Percentiles rank a stretch among this genome's conserved stretches.
These are phyloP conservation scores for Pheosia gnoma DNA, from an alignment of 2,888 invertebrate species.

Conservation along the genomic window DNA sequence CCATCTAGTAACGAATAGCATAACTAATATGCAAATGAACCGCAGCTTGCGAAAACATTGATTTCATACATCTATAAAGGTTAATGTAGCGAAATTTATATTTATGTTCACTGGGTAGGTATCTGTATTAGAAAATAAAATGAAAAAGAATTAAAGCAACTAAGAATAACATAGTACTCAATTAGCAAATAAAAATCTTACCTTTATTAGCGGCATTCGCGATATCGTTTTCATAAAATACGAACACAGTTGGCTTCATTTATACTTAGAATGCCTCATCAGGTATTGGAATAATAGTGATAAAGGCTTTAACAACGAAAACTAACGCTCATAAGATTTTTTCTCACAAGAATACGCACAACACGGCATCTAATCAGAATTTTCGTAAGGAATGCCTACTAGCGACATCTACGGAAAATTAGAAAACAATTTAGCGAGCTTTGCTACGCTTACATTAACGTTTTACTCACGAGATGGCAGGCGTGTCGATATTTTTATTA, in stretches of 20 bases:
- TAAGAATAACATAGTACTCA: not conserved
- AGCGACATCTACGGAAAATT: constrained; percentile 36
- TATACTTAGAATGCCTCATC: constrained; percentile 10
- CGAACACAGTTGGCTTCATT: constrained; percentile 9
- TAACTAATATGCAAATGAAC: constrained; percentile 25
- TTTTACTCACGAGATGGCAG: constrained; percentile 28
- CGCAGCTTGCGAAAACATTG: constrained; percentile 6
- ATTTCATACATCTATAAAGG: not conserved
- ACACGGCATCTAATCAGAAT: constrained; percentile 25
- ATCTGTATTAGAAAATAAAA: no score
- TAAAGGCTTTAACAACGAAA: constrained; percentile 13
- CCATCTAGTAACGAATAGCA: constrained; percentile 62
- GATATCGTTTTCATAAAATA: not conserved
- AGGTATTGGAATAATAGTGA: constrained; percentile 10
- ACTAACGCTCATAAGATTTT: constrained; percentile 17
- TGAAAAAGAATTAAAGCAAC: no score
- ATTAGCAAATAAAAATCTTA: constrained; percentile 21
- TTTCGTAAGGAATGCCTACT: constrained; percentile 21
- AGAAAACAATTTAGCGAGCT: constrained; percentile 14
- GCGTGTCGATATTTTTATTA: constrained; percentile 1
- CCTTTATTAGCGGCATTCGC: constrained; percentile 12
- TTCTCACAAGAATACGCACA: constrained; percentile 15
- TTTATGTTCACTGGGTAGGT: no score
- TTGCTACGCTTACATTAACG: constrained; percentile 12
- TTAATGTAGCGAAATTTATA: not conserved